Conservation (phyloP, 2,888 invertebrate species). For the Cacoxenus indagator region DNA sequence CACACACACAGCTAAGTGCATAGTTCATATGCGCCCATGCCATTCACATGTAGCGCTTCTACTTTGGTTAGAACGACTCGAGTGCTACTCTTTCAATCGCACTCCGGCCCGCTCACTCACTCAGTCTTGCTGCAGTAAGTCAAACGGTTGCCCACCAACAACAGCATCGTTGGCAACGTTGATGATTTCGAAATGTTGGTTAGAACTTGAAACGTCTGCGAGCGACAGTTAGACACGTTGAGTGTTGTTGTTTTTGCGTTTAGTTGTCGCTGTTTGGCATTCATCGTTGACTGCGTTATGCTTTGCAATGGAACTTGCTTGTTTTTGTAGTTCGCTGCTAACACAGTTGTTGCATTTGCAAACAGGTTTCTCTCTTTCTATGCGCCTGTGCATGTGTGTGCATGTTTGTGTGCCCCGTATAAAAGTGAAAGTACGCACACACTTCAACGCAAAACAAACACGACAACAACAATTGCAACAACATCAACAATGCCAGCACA, state of each 20-base stretch:
- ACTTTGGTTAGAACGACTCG: neutral
- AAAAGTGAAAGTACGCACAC: slow-evolving; percentile 12
- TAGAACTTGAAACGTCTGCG: slow-evolving; percentile 26
- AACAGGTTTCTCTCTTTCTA: slow-evolving; percentile 9
- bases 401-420: too few relatives aligned
- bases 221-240: slow-evolving; percentile 43
- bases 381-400: neutral
- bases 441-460: slow-evolving; percentile 16
- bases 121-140: neutral
- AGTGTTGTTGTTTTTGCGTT: slow-evolving; percentile 32
- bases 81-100: too few relatives aligned
- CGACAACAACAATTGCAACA: neutral
- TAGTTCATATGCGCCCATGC: too few relatives aligned
- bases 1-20: too few relatives aligned
- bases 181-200: slow-evolving; percentile 25
- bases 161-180: slow-evolving; percentile 10
- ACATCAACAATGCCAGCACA: slow-evolving; percentile 11
- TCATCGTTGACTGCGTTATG: neutral
- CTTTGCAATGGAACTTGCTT: neutral
- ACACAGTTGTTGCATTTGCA: slow-evolving; percentile 16
- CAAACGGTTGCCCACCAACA: neutral
- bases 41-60: neutral
- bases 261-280: slow-evolving; percentile 9
- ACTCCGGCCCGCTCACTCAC: too few relatives aligned
- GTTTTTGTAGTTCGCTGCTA: slow-evolving; percentile 1